These are phyloP conservation scores for Propithecus coquereli DNA, from an alignment of 2,113 vertebrate species.

Conservation along the genomic window DNA sequence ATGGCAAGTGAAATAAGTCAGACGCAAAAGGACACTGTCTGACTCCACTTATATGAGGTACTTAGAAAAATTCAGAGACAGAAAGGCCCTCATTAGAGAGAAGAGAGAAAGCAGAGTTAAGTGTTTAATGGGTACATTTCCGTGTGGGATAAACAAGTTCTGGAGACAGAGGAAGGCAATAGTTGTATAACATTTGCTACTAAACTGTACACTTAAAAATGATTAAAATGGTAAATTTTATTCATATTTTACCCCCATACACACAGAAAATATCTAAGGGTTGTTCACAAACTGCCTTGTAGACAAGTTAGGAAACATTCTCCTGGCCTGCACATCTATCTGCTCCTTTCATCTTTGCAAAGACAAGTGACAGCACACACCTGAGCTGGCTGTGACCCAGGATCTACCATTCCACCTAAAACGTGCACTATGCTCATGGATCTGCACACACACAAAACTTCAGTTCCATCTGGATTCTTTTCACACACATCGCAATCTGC, in stretches of 20 bases:
- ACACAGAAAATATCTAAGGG: background rate
- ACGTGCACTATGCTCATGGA: accelerated
- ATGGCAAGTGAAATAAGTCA: background rate
- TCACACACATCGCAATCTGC: accelerated
- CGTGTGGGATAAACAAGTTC: background rate
- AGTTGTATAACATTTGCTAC: background rate
- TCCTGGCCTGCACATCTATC: accelerated
- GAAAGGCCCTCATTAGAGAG: background rate
- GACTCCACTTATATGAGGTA: accelerated
- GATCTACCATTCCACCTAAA: background rate
- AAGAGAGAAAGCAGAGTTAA: background rate
- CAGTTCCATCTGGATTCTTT: background rate
- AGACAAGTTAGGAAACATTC: background rate
- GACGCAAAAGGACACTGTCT: background rate
- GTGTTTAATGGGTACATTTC: background rate
- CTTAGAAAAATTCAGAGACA: background rate
- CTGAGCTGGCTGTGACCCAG: background rate
- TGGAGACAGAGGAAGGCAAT: background rate
- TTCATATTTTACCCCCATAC: background rate
- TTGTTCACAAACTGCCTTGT: background rate
- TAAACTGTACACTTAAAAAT: too few species aligned
- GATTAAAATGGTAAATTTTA: background rate
- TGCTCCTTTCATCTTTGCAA: accelerated
- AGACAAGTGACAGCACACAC: accelerated
- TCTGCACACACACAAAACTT: background rate